These are phyloP conservation scores for Lutraria rhynchaena DNA, from an alignment of 1,140 invertebrate species.

Conservation along the genomic window DNA sequence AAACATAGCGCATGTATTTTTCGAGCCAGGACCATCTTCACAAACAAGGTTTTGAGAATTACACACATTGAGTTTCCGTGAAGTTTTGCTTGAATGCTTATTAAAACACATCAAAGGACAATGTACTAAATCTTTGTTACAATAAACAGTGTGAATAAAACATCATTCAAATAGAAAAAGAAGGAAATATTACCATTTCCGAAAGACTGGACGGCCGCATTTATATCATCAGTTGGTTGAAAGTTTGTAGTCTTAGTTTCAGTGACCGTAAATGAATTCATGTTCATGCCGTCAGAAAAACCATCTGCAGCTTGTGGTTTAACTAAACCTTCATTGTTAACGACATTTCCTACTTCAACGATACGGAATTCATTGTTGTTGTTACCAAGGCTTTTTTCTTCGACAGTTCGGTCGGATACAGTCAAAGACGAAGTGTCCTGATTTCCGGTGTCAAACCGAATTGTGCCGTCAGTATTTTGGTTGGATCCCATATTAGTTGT, in stretches of 20 bases:
- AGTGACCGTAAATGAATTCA: background rate
- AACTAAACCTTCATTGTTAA: slow-evolving; percentile 5
- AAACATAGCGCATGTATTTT: no score
- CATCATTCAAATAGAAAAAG: no score
- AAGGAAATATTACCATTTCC: no score
- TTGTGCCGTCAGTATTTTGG: background rate
- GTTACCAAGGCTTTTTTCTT: background rate
- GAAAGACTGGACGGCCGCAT: slow-evolving; percentile 2
- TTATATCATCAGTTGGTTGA: slow-evolving; percentile 18
- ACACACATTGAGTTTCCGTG: no score
- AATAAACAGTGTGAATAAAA: no score
- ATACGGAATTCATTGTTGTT: slow-evolving; percentile 6
- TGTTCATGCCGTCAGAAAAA: no score
- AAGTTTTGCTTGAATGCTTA: no score
- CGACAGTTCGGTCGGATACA: background rate
- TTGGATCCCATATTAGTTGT: background rate
- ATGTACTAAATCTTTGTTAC: no score
- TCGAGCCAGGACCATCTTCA: no score
- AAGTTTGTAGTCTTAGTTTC: background rate
- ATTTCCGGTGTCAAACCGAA: background rate
- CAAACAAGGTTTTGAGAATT: no score
- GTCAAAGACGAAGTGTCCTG: background rate
- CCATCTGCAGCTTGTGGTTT: background rate
- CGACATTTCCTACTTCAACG: slow-evolving; percentile 15
- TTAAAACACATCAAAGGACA: no score